Evolutionary conservation across 2,888 invertebrate species (phyloP).

Genomic region (Cryptocephalus moraei): DNA sequence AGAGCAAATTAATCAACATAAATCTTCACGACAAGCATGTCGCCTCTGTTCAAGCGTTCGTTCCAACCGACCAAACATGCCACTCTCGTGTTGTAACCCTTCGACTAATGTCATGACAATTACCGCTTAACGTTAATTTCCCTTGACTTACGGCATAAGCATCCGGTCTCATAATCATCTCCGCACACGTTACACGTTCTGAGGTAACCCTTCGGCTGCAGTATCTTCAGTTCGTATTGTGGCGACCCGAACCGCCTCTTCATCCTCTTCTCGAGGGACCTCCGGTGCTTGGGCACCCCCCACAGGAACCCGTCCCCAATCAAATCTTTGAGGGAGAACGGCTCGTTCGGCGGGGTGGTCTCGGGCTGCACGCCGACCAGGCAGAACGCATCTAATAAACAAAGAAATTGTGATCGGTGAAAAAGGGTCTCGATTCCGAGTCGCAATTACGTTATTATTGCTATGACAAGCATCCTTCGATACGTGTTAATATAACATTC

Average conservation of each 20-base stretch:
- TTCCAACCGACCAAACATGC: too few relatives aligned
- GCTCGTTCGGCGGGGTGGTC: conserved; percentile 9
- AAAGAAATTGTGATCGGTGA: background rate
- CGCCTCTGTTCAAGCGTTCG: too few relatives aligned
- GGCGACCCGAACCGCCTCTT: conserved; percentile 64
- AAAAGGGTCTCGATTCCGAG: too few relatives aligned
- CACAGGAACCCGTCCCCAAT: conserved; percentile 66
- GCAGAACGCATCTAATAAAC: conserved; percentile 28
- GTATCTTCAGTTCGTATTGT: conserved; percentile 57
- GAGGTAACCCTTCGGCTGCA: conserved; percentile 61
- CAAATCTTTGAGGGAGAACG: conserved; percentile 50
- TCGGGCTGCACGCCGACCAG: conserved; percentile 21
- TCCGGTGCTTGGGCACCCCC: conserved; percentile 72
- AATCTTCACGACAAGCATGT: too few relatives aligned
- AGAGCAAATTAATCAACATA: too few relatives aligned
- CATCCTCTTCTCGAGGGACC: conserved; percentile 63
- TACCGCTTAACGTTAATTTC: too few relatives aligned
- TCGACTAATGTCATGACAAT: too few relatives aligned
- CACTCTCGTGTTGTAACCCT: too few relatives aligned
- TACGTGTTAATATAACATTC: too few relatives aligned
- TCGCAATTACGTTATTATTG: too few relatives aligned
- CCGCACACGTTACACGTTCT: conserved; percentile 75
- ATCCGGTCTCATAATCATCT: conserved; percentile 65
- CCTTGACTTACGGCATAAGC: conserved; percentile 65
- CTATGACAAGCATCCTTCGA: too few relatives aligned